phyloP scores from a whole-genome alignment of 2,113 vertebrate genomes.

The Ictalurus furcatus region DNA sequence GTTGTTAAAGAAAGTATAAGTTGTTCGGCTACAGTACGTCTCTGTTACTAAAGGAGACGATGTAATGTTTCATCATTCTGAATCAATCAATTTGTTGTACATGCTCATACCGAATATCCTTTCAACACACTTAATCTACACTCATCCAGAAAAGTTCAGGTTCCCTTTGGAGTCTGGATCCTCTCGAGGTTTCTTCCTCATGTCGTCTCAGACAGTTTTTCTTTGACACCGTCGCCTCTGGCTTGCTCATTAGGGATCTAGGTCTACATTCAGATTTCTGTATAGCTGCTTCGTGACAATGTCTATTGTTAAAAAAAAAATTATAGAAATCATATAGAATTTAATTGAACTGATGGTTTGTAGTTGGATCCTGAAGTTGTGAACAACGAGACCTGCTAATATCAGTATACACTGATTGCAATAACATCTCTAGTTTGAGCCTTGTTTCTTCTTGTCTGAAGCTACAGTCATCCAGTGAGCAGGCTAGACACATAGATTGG shows the following conservation, averaged over 20 bases:
- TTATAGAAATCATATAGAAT: neutral
- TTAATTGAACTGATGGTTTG: neutral
- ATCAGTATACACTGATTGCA: neutral
- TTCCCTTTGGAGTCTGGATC: neutral
- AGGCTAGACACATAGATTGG: slow-evolving; percentile 33
- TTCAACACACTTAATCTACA: neutral
- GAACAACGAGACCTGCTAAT: neutral
- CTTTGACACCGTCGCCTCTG: neutral
- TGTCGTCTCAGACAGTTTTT: neutral
- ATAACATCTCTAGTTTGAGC: neutral
- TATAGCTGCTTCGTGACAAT: neutral
- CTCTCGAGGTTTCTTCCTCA: neutral
- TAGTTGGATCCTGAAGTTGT: neutral
- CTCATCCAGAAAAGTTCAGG: too few species aligned
- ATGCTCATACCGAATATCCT: neutral
- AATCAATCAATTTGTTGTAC: neutral
- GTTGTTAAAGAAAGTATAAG: neutral
- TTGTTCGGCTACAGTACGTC: neutral
- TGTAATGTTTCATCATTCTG: neutral
- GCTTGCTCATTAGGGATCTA: neutral
- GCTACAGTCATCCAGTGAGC: neutral
- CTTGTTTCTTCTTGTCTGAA: slow-evolving; percentile 7
- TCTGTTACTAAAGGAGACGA: neutral
- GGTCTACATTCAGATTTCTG: neutral
- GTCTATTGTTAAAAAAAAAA: neutral